These are phyloP conservation scores for Pterocles burchelli DNA, from an alignment of 2,113 vertebrate genomes.

Conservation along the genomic window DNA sequence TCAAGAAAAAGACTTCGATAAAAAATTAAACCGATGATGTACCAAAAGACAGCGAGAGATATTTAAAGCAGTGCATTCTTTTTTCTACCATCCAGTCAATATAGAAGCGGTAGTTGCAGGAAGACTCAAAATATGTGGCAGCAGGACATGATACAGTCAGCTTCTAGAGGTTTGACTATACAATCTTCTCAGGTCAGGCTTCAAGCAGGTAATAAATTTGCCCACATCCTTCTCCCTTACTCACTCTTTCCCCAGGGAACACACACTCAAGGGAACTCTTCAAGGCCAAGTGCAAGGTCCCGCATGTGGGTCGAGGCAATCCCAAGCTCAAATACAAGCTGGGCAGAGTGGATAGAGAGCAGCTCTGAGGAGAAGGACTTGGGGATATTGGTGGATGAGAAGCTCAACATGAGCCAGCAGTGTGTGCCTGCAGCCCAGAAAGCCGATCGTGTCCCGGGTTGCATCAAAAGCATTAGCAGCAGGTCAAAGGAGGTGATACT, in stretches of 20 bases:
- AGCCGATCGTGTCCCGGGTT: no score
- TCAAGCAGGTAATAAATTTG: not conserved
- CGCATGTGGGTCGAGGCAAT: no score
- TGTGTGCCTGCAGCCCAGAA: no score
- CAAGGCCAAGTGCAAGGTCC: no score
- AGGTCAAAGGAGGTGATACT: no score
- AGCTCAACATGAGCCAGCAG: no score
- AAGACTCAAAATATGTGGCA: not conserved
- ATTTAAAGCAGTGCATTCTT: not conserved
- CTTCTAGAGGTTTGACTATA: not conserved
- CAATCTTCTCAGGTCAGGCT: not conserved
- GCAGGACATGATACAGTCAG: not conserved
- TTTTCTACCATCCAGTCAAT: not conserved
- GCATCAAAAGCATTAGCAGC: no score
- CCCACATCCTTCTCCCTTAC: not conserved
- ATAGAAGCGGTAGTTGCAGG: not conserved
- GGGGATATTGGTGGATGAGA: no score
- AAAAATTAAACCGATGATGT: not conserved
- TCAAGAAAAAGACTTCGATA: not conserved
- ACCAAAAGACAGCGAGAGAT: not conserved
- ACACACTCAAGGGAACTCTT: not conserved
- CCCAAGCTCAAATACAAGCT: no score
- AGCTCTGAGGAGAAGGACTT: no score
- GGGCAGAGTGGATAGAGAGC: no score
- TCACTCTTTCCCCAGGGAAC: not conserved